Percentiles rank a stretch among this genome's conserved stretches.
phyloP scores from a whole-genome alignment of 2,113 vertebrate species.

The Gracilinanus agilis region DNA sequence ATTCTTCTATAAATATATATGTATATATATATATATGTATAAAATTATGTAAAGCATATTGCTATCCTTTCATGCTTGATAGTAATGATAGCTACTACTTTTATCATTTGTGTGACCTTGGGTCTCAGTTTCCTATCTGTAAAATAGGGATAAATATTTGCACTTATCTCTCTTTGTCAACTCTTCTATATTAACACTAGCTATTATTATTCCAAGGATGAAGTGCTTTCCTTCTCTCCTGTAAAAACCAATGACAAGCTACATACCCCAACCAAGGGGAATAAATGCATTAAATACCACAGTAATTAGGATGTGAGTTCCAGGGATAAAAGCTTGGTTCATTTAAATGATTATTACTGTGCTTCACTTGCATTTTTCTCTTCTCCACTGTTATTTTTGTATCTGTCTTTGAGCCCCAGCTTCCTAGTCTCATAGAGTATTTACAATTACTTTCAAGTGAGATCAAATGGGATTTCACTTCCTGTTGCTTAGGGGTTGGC shows the following conservation, averaged over 20 bases:
- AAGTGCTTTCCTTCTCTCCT: slow-evolving; percentile 37
- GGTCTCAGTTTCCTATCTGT: neutral
- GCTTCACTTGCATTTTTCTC: slow-evolving; percentile 58
- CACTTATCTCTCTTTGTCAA: too few relatives aligned
- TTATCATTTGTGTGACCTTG: slow-evolving; percentile 49
- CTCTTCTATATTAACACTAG: slow-evolving; percentile 47
- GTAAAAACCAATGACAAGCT: slow-evolving; percentile 30
- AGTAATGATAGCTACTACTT: slow-evolving; percentile 37
- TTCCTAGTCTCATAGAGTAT: slow-evolving; percentile 65
- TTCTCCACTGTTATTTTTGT: slow-evolving; percentile 45
- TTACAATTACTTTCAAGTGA: slow-evolving; percentile 76
- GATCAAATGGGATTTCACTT: slow-evolving; percentile 79
- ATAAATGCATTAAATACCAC: slow-evolving; percentile 48
- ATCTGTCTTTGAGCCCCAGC: slow-evolving; percentile 67
- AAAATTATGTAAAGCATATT: slow-evolving; percentile 55
- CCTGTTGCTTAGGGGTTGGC: slow-evolving; percentile 66
- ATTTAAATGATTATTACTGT: slow-evolving; percentile 70
- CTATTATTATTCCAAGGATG: slow-evolving; percentile 43
- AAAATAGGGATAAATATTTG: too few relatives aligned
- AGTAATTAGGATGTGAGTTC: slow-evolving; percentile 52
- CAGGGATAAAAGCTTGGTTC: slow-evolving; percentile 55
- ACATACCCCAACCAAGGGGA: slow-evolving; percentile 24
- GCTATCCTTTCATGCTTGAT: slow-evolving; percentile 34
- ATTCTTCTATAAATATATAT: slow-evolving; percentile 44
- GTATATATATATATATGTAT: slow-evolving; percentile 45